phyloP scores from a whole-genome alignment of 2,113 vertebrate genomes.

The Glareola pratincola region DNA sequence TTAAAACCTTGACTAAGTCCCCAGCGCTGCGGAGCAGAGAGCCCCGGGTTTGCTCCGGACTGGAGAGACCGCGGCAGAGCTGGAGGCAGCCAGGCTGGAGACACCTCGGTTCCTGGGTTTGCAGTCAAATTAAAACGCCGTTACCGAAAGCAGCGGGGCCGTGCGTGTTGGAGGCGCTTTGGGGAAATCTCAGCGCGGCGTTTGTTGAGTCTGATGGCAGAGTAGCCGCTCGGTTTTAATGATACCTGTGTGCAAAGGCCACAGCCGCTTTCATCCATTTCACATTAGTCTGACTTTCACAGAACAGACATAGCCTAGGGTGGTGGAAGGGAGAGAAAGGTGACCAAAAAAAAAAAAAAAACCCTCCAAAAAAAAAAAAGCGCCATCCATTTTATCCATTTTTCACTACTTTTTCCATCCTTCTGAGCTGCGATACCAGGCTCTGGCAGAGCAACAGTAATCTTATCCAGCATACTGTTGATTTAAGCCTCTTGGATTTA shows the following conservation, averaged over 20 bases:
- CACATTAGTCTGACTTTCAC: conserved; percentile 49
- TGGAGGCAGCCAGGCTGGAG: background rate
- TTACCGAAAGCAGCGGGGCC: fast-evolving
- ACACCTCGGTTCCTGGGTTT: background rate
- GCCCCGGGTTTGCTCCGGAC: background rate
- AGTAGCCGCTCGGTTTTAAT: background rate
- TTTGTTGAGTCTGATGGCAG: background rate
- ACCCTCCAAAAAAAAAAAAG: background rate
- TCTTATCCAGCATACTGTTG: conserved; percentile 37
- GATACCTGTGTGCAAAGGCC: conserved; percentile 52
- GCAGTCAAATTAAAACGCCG: background rate
- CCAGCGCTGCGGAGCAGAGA: fast-evolving
- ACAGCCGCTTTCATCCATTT: conserved; percentile 40
- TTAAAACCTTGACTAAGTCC: background rate
- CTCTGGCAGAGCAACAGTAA: background rate
- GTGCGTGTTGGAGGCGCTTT: background rate
- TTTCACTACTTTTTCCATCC: background rate
- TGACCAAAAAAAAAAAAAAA: background rate
- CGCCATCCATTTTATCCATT: background rate
- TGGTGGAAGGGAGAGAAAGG: conserved; percentile 13
- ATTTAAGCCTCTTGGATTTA: conserved; percentile 75
- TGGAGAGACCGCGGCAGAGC: background rate
- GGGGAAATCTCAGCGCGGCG: background rate
- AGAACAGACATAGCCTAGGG: conserved; percentile 54
- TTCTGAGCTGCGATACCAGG: background rate